phyloP scores from a whole-genome alignment of 2,797 vertebrate species.

The Tadarida brasiliensis region DNA sequence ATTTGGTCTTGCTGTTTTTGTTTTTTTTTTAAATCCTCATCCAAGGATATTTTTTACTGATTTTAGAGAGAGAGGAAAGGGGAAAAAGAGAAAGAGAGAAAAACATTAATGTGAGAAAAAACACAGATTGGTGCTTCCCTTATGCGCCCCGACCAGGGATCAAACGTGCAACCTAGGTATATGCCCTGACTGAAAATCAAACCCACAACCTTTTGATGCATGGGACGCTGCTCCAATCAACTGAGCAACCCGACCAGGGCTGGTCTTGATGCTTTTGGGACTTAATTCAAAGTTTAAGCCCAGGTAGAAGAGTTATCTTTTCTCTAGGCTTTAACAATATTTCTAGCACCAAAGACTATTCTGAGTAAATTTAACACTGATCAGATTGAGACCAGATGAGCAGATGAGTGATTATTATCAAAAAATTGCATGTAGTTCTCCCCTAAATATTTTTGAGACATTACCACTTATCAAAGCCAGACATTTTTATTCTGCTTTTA shows the following conservation, averaged over 20 bases:
- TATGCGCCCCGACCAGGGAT: not conserved
- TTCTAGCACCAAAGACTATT: not conserved
- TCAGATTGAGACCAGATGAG: not conserved
- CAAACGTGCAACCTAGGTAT: not conserved
- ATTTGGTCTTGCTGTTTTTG: not conserved
- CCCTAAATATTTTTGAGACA: not conserved
- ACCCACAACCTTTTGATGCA: not conserved
- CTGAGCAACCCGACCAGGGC: not conserved
- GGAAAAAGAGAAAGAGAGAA: too few relatives aligned
- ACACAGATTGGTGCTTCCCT: not conserved
- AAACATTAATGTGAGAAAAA: not conserved
- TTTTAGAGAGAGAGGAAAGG: not conserved
- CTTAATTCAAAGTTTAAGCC: conserved; percentile 36
- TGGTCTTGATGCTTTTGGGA: not conserved
- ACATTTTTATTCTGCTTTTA: not conserved
- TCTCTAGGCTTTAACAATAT: conserved; percentile 41
- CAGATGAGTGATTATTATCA: conserved; percentile 15
- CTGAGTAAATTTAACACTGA: conserved; percentile 22
- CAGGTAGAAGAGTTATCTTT: not conserved
- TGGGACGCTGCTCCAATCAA: not conserved
- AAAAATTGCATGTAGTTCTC: not conserved
- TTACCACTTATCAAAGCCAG: not conserved
- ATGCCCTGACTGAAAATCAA: not conserved
- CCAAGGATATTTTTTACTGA: not conserved
- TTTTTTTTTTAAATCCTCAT: too few relatives aligned